Conservation (phyloP, 2,113 vertebrate genomes). For the Melanotaenia duboulayi region DNA sequence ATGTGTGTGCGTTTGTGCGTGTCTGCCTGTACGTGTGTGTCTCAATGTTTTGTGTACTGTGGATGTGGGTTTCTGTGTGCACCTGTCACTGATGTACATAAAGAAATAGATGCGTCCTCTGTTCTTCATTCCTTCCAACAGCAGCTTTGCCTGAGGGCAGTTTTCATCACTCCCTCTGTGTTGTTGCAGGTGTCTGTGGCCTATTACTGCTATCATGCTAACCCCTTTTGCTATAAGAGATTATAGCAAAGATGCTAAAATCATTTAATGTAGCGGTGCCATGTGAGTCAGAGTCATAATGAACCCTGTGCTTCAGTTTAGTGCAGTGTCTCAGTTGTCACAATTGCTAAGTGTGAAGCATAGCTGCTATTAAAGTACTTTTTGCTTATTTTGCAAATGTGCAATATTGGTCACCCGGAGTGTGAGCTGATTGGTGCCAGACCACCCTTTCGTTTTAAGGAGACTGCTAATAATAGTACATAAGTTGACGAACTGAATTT, state of each 20-base stretch:
- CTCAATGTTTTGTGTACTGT: constrained; percentile 57
- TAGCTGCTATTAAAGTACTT: constrained; percentile 27
- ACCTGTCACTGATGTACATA: constrained; percentile 60
- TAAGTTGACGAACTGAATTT: neutral
- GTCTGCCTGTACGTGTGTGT: constrained; percentile 44
- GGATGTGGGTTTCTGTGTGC: constrained; percentile 46
- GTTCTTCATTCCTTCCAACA: constrained; percentile 63
- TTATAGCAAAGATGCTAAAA: constrained; percentile 33
- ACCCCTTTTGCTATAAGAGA: constrained; percentile 21
- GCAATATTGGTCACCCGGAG: constrained; percentile 36
- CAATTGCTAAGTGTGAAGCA: constrained; percentile 39
- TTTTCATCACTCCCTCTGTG: constrained; percentile 66
- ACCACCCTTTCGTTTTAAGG: neutral
- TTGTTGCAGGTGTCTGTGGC: constrained; percentile 46
- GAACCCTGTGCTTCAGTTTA: constrained; percentile 29
- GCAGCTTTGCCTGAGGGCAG: constrained; percentile 70
- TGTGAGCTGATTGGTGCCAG: no score
- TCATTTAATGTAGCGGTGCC: constrained; percentile 29
- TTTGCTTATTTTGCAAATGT: constrained; percentile 47
- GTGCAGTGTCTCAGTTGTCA: constrained; percentile 12
- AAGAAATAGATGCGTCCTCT: constrained; percentile 60
- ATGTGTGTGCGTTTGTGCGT: constrained; percentile 49
- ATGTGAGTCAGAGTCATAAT: constrained; percentile 51
- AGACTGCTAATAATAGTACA: neutral
- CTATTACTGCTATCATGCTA: constrained; percentile 25